Conservation (phyloP, 2,797 vertebrate species). For the Myripristis murdjan region DNA sequence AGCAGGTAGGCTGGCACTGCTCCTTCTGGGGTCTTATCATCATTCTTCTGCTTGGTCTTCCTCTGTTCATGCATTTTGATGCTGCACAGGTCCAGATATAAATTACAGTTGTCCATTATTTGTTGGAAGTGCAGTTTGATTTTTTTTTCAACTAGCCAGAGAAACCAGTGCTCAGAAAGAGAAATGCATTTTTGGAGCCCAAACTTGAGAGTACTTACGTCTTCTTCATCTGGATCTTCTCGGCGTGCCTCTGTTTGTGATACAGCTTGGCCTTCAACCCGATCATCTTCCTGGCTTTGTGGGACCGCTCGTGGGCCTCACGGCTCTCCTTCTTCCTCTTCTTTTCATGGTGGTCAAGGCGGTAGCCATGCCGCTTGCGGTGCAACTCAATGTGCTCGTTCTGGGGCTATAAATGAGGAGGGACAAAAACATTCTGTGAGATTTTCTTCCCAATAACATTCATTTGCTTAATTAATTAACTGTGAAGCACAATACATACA, state of each 20-base stretch:
- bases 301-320: slow-evolving; percentile 93
- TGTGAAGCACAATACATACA: neutral
- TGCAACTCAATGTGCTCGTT: slow-evolving; percentile 98
- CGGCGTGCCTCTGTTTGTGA: slow-evolving; percentile 96
- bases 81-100: slow-evolving; percentile 75
- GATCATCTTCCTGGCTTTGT: slow-evolving; percentile 97
- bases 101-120: neutral
- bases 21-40: slow-evolving; percentile 97
- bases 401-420: slow-evolving; percentile 89
- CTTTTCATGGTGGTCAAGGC: slow-evolving; percentile 96
- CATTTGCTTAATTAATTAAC: rapidly evolving
- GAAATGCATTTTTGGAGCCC: neutral
- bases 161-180: neutral
- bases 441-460: neutral
- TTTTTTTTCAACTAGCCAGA: too few species aligned
- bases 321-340: slow-evolving; percentile 97
- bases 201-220: slow-evolving; percentile 88
- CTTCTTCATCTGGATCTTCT: slow-evolving; percentile 99
- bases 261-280: slow-evolving; percentile 98
- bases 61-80: slow-evolving; percentile 99
- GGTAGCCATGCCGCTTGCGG: slow-evolving; percentile 95
- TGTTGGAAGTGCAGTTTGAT: rapidly evolving
- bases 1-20: slow-evolving; percentile 95
- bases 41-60: slow-evolving; percentile 95
- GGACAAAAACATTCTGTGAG: neutral